Evolutionary conservation across 1,140 invertebrate species (phyloP).

Genomic region (Bombus confusus): DNA sequence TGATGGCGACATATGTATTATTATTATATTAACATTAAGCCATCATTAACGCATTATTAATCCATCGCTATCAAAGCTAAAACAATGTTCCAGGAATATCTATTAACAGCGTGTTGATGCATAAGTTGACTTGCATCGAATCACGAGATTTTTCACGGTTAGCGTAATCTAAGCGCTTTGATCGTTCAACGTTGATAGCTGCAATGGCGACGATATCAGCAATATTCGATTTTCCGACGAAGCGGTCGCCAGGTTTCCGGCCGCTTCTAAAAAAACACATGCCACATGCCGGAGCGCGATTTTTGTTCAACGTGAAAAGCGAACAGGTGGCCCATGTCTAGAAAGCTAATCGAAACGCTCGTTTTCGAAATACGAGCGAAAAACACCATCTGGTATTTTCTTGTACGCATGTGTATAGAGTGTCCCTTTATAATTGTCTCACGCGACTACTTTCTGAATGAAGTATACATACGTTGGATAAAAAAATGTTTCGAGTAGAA

Average conservation of each 20-base stretch:
- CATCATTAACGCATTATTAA: not conserved
- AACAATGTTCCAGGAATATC: not conserved
- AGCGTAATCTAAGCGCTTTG: slow-evolving; percentile 29
- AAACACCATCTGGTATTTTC: not conserved
- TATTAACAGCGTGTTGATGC: not conserved
- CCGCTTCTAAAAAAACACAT: not conserved
- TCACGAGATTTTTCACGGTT: slow-evolving; percentile 20
- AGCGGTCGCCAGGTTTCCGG: not conserved
- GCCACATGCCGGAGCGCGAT: not conserved
- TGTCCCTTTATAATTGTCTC: not conserved
- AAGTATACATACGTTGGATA: not conserved
- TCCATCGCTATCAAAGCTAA: not conserved
- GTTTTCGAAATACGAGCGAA: not conserved
- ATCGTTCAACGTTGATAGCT: slow-evolving; percentile 43
- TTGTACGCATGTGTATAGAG: not conserved
- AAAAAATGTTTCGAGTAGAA: not conserved
- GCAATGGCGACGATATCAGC: slow-evolving; percentile 25
- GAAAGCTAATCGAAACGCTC: not conserved
- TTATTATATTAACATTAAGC: too few species aligned
- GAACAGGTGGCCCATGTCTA: slow-evolving; percentile 14
- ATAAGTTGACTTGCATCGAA: not conserved
- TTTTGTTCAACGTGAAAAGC: slow-evolving; percentile 14
- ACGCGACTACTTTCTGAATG: not conserved
- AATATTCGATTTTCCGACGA: slow-evolving; percentile 41
- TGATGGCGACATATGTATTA: too few species aligned